Base-by-base conservation (phyloP, 2,797 vertebrate species). In the Pelodytes ibericus region DNA sequence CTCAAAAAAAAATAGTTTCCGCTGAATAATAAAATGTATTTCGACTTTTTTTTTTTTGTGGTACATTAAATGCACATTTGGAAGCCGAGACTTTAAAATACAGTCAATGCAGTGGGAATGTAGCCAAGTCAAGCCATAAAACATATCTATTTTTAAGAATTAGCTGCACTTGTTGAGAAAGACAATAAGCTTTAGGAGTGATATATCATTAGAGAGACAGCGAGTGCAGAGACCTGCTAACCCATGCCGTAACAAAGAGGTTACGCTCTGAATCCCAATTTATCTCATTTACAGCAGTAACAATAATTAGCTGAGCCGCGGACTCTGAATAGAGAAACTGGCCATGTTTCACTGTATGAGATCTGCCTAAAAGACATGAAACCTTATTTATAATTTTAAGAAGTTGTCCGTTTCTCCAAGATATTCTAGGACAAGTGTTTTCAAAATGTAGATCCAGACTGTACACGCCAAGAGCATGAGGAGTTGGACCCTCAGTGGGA, bases 131-230 rank as follows among this genome's bases (percentile, higher is more conserved):
- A 80, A 87, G 84, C 82, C 86, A 83, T 88, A 89, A 90, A 88
- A 86, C 81, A 83, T 25, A 53, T 82, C 80, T 64, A 84, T 88
- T 84, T 77, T 85, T 86, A 86, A 83, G 84, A 87, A 87, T 88
- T 86, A 85, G 83, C 71, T 80, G 82, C 86, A 85, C 84, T 87
- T 90, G 87, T 83, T 86, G 83, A 79, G 82, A 88, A 80, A 81
- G 82, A 78, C 76, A 86, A 88, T 87, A 88, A 88, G 57, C 36
- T 47, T 71, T 20, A 44, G 61, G 49, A 57, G 49, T 70, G n/a
- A 77, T 77, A 47, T 64, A 77, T 77, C 60, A 47, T 31, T 3
- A 29, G 61, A n/a, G 13, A 57, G 10, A 41, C 33, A 26, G 61
- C 29, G 24, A 33, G 68, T 29, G 59, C 60, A 26, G 2, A n/a